These are phyloP conservation scores for Emys orbicularis DNA, from an alignment of 2,797 vertebrate genomes.

Conservation along the genomic window DNA sequence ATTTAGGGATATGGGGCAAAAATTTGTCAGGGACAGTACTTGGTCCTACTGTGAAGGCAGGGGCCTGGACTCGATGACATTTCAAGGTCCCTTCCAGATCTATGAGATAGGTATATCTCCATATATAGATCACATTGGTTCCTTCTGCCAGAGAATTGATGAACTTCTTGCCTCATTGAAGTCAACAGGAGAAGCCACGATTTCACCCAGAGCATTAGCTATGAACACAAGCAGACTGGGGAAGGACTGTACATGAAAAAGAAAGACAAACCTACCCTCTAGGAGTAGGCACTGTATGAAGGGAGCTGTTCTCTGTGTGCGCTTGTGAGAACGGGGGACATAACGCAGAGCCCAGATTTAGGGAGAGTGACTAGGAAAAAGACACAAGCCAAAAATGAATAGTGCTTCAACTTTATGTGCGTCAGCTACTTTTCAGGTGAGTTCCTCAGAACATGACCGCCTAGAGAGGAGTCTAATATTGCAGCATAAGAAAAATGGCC, in stretches of 20 bases:
- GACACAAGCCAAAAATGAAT: not conserved
- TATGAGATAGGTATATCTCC: too few relatives aligned
- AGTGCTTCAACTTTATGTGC: not conserved
- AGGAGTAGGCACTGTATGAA: not conserved
- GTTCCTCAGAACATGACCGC: not conserved
- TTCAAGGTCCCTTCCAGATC: too few relatives aligned
- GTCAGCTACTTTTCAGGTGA: not conserved
- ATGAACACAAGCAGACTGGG: not conserved
- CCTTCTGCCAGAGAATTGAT: not conserved
- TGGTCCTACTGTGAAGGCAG: too few relatives aligned
- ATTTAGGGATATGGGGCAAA: too few relatives aligned
- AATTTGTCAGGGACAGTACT: too few relatives aligned
- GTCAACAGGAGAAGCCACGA: not conserved
- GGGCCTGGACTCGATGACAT: too few relatives aligned
- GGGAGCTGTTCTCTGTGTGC: not conserved
- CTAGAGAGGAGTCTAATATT: not conserved
- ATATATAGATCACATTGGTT: not conserved
- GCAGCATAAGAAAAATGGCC: not conserved
- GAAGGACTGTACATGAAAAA: not conserved
- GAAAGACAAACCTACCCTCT: not conserved
- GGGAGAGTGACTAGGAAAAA: not conserved
- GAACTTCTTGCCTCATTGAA: too few relatives aligned
- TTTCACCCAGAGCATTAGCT: not conserved
- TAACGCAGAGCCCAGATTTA: not conserved
- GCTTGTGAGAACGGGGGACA: not conserved